Evolutionary conservation across 2,113 vertebrate genomes (phyloP).

Genomic region (Brienomyrus brachyistius): DNA sequence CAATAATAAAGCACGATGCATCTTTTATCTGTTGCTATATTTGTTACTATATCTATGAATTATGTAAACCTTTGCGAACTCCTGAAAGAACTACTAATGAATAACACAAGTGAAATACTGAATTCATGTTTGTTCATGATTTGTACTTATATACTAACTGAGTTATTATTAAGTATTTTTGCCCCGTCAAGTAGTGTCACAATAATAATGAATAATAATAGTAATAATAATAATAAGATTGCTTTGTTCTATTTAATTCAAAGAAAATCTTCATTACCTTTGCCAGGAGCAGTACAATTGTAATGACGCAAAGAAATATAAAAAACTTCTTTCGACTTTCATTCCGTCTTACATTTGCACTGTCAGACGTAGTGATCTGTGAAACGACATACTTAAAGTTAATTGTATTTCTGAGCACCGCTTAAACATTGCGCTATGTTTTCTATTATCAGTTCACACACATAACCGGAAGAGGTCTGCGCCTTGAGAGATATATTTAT

Average conservation of each 20-base stretch:
- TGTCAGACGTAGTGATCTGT: neutral
- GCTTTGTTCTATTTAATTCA: neutral
- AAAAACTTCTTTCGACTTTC: neutral
- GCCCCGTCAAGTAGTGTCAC: no score
- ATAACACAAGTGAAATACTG: no score
- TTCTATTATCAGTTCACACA: neutral
- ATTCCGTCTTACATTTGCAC: neutral
- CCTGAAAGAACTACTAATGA: no score
- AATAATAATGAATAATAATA: no score
- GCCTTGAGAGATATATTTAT: neutral
- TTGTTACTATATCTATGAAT: no score
- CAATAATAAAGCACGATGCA: no score
- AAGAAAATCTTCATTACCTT: neutral
- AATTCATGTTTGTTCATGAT: no score
- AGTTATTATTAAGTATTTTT: no score
- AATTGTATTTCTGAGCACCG: neutral
- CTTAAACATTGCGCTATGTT: neutral
- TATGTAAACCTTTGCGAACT: no score
- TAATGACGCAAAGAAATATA: neutral
- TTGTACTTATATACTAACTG: no score
- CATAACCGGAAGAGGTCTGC: neutral
- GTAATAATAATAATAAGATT: neutral
- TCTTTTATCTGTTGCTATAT: no score
- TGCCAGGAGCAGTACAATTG: neutral
- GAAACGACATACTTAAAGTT: neutral